Conservation (phyloP, 2,797 vertebrate species). For the Moxostoma hubbsi region DNA sequence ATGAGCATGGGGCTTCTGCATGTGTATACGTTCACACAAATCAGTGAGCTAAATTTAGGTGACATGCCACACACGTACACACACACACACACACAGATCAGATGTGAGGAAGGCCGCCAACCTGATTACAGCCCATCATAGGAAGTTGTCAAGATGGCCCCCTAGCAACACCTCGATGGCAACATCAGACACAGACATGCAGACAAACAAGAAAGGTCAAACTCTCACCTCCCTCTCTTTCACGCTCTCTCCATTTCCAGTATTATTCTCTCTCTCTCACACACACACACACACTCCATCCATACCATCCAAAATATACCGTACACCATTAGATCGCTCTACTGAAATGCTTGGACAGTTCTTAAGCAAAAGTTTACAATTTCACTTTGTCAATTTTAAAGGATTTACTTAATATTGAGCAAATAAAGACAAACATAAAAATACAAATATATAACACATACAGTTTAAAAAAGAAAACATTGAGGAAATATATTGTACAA, state of each 20-base stretch:
- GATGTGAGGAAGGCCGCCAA: constrained; percentile 74
- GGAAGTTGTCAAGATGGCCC: constrained; percentile 60
- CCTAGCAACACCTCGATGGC: constrained; percentile 53
- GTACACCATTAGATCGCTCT: neutral
- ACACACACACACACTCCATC: too few relatives aligned
- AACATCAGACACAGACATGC: constrained; percentile 60
- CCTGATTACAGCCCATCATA: constrained; percentile 66
- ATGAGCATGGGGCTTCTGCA: constrained; percentile 33
- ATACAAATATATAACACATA: constrained; percentile 4
- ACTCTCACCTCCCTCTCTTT: constrained; percentile 47
- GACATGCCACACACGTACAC: constrained; percentile 20
- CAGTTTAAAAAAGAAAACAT: neutral
- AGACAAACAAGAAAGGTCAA: constrained; percentile 56
- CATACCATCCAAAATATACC: constrained; percentile 5
- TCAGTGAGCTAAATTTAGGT: constrained; percentile 53
- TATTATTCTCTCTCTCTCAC: neutral
- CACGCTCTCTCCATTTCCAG: neutral
- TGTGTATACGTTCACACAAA: constrained; percentile 65
- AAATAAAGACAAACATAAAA: neutral
- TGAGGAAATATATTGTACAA: neutral
- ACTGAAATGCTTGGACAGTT: neutral
- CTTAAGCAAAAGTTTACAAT: constrained; percentile 13
- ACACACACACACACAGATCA: constrained; percentile 54
- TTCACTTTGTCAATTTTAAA: constrained; percentile 7
- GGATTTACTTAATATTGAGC: neutral